Base-by-base conservation (phyloP, 2,797 vertebrate genomes). In the Cynopterus sphinx region DNA sequence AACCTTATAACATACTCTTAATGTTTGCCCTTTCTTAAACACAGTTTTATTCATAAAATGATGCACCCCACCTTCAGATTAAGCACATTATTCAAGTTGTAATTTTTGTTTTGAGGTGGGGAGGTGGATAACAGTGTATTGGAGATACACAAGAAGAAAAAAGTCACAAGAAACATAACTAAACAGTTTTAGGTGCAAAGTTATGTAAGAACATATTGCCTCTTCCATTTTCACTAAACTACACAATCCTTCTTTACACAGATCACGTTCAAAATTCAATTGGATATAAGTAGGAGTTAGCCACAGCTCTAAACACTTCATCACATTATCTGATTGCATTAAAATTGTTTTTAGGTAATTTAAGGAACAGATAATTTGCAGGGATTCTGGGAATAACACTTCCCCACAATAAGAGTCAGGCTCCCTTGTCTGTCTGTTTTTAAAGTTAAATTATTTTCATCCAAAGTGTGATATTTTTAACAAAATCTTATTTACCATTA, bases 321-420 rank as follows among this genome's bases (percentile, higher is more conserved):
- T 95, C 94, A 81, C 55, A 57, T 91, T 90, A 95, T 81, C 81
- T 95, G 95, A 92, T 95, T 95, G 39, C 79, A 68, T 78, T 90
- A 87, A 82, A 95, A 82, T 95, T 95, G 71, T 85, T 75, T 90
- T 92, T 90, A 90, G 73, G 77, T 85, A 95, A 96, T 33, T 39
- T 59, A 75, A 59, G 67, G 17, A 71, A 84, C 16, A 19, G 26
- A 83, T 43, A 75, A 79, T 91, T 84, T 81, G 3, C 9, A 67
- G 59, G 41, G 16, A 28, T 41, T 87, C 41, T 86, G 22, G 53
- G 33, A 93, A 87, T 85, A 90, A 82, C 84, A 96, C 24, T 91
- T 82, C 78, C 41, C 53, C n/a, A 67, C 78, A 91, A 65, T 9
- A 85, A 88, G 8, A 91, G 19, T n/a, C 67, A 73, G 24, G 8